Evolutionary conservation across 2,113 vertebrate genomes (phyloP).

Genomic region (Cyanoliseus patagonus): DNA sequence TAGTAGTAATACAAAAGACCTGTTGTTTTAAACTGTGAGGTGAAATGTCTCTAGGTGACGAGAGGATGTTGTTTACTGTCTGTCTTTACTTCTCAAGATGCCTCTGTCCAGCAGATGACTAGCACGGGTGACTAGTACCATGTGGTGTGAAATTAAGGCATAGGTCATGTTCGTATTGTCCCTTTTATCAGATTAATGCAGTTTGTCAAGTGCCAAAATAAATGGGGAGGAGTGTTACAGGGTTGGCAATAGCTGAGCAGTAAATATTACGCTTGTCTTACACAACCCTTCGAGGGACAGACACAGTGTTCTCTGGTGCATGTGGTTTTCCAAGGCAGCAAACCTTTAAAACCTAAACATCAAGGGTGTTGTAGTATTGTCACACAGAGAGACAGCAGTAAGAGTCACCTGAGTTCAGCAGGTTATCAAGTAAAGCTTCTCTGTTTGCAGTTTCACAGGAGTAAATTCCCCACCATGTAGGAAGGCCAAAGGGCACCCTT

Average conservation of each 20-base stretch:
- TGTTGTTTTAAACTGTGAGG: not conserved
- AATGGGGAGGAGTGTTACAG: not conserved
- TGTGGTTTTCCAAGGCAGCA: not conserved
- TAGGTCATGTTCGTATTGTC: not conserved
- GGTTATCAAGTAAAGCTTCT: not conserved
- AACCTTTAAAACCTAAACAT: not conserved
- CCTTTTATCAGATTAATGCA: not conserved
- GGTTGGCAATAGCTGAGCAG: not conserved
- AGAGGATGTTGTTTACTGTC: not conserved
- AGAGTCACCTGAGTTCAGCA: fast-evolving
- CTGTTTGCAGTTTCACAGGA: not conserved
- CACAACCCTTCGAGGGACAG: not conserved
- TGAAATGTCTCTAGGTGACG: not conserved
- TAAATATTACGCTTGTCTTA: not conserved
- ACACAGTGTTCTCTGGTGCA: not conserved
- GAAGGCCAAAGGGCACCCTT: fast-evolving
- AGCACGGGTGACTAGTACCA: fast-evolving
- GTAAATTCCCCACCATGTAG: fast-evolving
- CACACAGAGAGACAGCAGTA: not conserved
- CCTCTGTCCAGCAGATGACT: not conserved
- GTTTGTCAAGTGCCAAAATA: conserved; percentile 10
- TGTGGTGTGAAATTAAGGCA: not conserved
- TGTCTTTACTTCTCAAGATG: not conserved
- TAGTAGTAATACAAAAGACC: not conserved
- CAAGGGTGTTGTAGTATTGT: too few species aligned